phyloP scores from a whole-genome alignment of 1,140 invertebrate genomes.

The Himalopsyche phryganea region DNA sequence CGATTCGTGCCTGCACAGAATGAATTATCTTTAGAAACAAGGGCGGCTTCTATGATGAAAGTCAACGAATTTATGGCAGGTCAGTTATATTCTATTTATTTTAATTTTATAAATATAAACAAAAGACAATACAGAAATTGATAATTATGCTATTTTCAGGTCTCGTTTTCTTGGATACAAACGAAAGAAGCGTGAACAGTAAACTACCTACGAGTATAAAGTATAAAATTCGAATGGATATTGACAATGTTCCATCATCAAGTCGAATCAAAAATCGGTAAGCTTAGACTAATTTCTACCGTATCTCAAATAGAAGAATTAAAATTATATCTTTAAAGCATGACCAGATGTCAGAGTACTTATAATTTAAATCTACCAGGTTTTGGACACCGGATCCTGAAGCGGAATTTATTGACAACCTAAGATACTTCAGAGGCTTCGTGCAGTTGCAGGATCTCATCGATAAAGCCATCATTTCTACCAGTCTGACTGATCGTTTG shows the following conservation, averaged over 20 bases:
- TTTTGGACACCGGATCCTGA: constrained; percentile 66
- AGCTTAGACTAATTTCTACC: too few relatives aligned
- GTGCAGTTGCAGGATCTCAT: constrained; percentile 64
- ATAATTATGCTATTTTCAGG: too few relatives aligned
- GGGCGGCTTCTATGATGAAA: constrained; percentile 53
- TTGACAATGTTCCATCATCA: constrained; percentile 63
- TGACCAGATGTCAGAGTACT: too few relatives aligned
- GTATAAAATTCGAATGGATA: constrained; percentile 67
- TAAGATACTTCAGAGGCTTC: constrained; percentile 65
- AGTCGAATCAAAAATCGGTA: constrained; percentile 55
- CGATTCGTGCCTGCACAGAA: constrained; percentile 52
- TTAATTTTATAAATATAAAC: too few relatives aligned
- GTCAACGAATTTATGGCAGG: constrained; percentile 57
- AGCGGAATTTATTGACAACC: constrained; percentile 58
- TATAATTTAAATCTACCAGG: constrained; percentile 36
- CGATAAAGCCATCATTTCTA: constrained; percentile 57
- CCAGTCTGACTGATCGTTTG: neutral
- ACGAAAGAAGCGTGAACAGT: constrained; percentile 35
- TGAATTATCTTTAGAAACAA: constrained; percentile 50
- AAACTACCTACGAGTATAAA: constrained; percentile 41
- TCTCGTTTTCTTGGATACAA: constrained; percentile 45
- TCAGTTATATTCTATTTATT: constrained; percentile 34
- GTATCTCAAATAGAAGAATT: too few relatives aligned
- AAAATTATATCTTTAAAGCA: too few relatives aligned
- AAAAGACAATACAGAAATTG: too few relatives aligned